phyloP scores from a whole-genome alignment of 2,797 vertebrate species.

The Hydrocynus forskahlii region DNA sequence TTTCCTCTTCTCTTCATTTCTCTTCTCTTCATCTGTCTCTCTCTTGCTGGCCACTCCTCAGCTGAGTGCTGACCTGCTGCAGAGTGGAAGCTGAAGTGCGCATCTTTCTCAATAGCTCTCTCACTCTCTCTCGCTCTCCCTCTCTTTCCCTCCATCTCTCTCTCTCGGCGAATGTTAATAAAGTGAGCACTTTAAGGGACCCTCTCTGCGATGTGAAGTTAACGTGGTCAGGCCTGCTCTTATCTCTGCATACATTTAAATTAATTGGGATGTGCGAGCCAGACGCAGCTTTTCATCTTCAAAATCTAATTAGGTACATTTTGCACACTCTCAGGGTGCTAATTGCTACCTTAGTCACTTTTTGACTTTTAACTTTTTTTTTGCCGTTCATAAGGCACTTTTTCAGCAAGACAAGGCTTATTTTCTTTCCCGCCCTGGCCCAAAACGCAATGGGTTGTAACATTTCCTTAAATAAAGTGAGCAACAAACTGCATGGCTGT shows the following conservation, averaged over 20 bases:
- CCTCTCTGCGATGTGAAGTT: conserved; percentile 57
- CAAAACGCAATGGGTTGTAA: conserved; percentile 13
- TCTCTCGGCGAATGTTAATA: conserved; percentile 49
- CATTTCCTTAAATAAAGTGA: conserved; percentile 26
- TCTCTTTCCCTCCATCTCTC: conserved; percentile 19
- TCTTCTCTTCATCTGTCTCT: conserved; percentile 24
- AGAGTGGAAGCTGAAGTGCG: conserved; percentile 36
- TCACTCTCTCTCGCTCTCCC: conserved; percentile 18
- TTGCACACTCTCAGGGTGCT: conserved; percentile 50
- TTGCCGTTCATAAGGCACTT: not conserved
- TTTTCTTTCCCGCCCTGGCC: conserved; percentile 5
- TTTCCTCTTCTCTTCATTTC: conserved; percentile 58
- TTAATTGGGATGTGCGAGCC: conserved; percentile 71
- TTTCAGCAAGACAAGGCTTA: conserved; percentile 10
- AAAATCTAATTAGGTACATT: conserved; percentile 70
- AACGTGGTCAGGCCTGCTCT: conserved; percentile 60
- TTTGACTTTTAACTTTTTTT: conserved; percentile 29
- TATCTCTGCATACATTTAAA: conserved; percentile 75
- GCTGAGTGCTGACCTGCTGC: conserved; percentile 32
- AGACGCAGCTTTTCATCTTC: conserved; percentile 72
- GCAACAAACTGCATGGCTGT: conserved; percentile 14
- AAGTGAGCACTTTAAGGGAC: conserved; percentile 54
- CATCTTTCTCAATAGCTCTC: conserved; percentile 8
- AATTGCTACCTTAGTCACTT: conserved; percentile 52
- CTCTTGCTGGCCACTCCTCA: conserved; percentile 11